phyloP scores from a whole-genome alignment of 2,113 vertebrate genomes.

The Datnioides undecimradiatus region DNA sequence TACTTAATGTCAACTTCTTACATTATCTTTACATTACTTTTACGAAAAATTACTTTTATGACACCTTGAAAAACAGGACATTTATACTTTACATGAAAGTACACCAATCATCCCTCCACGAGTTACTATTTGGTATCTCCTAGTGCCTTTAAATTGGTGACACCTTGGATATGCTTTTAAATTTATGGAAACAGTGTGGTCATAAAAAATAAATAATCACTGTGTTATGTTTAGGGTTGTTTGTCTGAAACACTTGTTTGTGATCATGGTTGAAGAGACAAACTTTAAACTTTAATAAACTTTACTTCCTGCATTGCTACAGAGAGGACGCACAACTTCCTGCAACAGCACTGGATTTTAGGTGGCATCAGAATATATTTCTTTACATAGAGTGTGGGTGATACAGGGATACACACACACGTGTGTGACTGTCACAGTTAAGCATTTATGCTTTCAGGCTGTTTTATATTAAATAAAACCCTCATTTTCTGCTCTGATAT shows the following conservation, averaged over 20 bases:
- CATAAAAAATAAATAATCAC: neutral
- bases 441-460: neutral
- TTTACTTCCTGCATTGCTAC: neutral
- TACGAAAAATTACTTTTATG: neutral
- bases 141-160: neutral
- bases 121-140: neutral
- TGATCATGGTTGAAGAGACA: neutral
- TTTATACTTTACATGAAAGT: neutral
- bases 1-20: neutral
- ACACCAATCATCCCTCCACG: neutral
- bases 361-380: neutral
- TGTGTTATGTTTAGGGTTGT: neutral
- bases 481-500: conserved; percentile 25
- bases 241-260: neutral
- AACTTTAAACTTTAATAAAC: too few species aligned
- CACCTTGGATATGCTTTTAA: too few species aligned
- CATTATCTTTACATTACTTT: neutral
- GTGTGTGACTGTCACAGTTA: neutral
- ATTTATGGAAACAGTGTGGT: neutral
- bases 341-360: neutral
- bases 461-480: conserved; percentile 15
- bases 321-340: neutral
- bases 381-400: neutral
- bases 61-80: neutral
- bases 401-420: neutral